phyloP scores from a whole-genome alignment of 2,113 vertebrate genomes.

The Gymnorhina tibicen region DNA sequence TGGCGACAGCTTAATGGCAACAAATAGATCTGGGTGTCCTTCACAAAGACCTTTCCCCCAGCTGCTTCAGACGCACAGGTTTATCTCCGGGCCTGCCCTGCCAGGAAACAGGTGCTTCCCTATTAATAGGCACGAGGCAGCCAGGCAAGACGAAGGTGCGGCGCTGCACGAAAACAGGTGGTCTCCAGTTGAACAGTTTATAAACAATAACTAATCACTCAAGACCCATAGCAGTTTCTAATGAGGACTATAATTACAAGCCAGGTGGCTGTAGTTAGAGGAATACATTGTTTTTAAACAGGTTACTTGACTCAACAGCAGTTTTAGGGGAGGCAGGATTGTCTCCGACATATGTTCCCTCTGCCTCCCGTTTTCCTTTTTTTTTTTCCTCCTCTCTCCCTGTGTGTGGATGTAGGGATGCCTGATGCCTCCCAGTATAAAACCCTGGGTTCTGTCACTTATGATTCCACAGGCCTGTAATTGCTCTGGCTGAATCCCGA shows the following conservation, averaged over 20 bases:
- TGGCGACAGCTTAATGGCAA: conserved; percentile 3
- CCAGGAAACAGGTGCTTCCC: conserved; percentile 80
- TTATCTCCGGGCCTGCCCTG: conserved; percentile 30
- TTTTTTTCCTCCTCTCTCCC: neutral
- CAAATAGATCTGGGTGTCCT: conserved; percentile 56
- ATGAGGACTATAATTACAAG: conserved; percentile 69
- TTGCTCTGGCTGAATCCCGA: neutral
- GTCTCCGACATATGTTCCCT: conserved; percentile 60
- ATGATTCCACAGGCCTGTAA: neutral
- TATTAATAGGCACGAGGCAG: conserved; percentile 70
- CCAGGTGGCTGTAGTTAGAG: conserved; percentile 80
- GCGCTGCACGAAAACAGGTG: conserved; percentile 70
- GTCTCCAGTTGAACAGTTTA: conserved; percentile 66
- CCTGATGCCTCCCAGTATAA: neutral
- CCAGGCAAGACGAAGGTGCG: conserved; percentile 70
- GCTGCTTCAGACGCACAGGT: conserved; percentile 50
- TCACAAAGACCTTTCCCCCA: conserved; percentile 65
- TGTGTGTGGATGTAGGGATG: rapidly evolving
- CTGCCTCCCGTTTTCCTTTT: neutral
- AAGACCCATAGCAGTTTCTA: conserved; percentile 74
- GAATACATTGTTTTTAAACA: conserved; percentile 64
- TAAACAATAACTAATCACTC: conserved; percentile 81
- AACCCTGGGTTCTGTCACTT: neutral
- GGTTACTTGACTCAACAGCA: conserved; percentile 64
- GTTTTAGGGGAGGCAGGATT: conserved; percentile 40